Base-by-base conservation (phyloP, 2,888 invertebrate species). In the Phragmatobia fuliginosa region DNA sequence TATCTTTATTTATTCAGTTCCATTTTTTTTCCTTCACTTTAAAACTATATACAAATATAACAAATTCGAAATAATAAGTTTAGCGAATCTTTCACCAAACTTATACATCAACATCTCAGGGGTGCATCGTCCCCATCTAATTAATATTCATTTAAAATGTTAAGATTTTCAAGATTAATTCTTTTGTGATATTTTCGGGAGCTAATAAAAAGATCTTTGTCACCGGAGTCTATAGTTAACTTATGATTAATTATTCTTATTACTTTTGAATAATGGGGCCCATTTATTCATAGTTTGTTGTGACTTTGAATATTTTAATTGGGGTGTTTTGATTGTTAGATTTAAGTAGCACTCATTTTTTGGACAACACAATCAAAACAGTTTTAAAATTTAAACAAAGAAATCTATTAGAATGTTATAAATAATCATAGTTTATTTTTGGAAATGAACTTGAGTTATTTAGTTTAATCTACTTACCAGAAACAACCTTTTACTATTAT, bases 161-260 rank as follows among this genome's bases (percentile, higher is more conserved):
- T 85, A 87, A 91, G 90, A 90, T 92, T 89, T 88, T 89, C 77
- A 83, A 89, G 91, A 94, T 92, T 93, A 91, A 84, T 90, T 93
- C 93, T 93, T 92, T 92, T 89, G 78, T 80, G 82, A 90, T 92
- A 93, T 93, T 93, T 91, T 88, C 5, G 73, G 76, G 89, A 88
- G 79, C 77, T 81, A 58, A 73, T 83, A 85, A 83, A 84, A 85
- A 83, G 84, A 85, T 80, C 74, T 90, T 91, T 88, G 87, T 91
- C 90, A 92, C 88, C 88, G 87, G 84, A 87, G 85, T 89, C 87
- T 86, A 89, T 87, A 83, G 79, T 80, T 87, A 78, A 70, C 38
- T 87, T 84, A 85, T 90, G 88, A 91, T 83, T 85, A 89, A 91
- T 92, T 85, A 86, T 87, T 77, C 82, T 80, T 87, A 90, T 90